Base-by-base conservation (phyloP, 2,797 vertebrate species). In the Mastacembelus armatus region DNA sequence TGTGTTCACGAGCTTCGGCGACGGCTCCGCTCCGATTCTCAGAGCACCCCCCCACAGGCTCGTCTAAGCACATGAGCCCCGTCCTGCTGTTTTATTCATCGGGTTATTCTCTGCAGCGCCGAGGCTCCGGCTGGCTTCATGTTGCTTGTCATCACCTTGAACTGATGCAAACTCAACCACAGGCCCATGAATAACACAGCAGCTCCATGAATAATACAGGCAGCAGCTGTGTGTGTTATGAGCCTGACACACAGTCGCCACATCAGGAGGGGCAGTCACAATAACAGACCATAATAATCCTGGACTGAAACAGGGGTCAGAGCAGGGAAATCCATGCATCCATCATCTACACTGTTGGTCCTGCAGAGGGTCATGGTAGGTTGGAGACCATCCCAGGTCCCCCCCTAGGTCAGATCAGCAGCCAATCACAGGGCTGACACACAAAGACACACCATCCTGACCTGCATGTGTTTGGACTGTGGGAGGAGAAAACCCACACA, bases 121-220 rank as follows among this genome's bases (percentile, higher is more conserved):
- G n/a, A n/a, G n/a, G n/a, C n/a, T n/a, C n/a, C n/a, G n/a, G 5
- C 15, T 16, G 26, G 42, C 63, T 58, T 67, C 40, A 33, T 40
- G 57, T 49, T 24, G n/a, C 71, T 44, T 49, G 62, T 59, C 32
- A 44, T 50, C 22, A 52, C 71, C 56, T 47, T 52, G 55, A 74
- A 66, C 56, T 32, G 52, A 59, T 18, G 22, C 59, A 58, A 59
- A 32, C 56, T 38, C 52, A 48, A 69, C 55, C 44, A 78, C 60
- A 50, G 15, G 55, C 3, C n/a, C 66, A 73, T 77, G 69, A 72
- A 72, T 80, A 65, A 76, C 72, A 68, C 78, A 80, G 26, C 38
- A 44, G 27, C 26, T 14, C 5, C 18, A 61, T 80, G 78, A 80
- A 80, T 80, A 72, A 80, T 61, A 47, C 59, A 80, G 35, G 8